Evolutionary conservation across 2,797 vertebrate species (phyloP).

Genomic region (Lepilemur septentrionalis): DNA sequence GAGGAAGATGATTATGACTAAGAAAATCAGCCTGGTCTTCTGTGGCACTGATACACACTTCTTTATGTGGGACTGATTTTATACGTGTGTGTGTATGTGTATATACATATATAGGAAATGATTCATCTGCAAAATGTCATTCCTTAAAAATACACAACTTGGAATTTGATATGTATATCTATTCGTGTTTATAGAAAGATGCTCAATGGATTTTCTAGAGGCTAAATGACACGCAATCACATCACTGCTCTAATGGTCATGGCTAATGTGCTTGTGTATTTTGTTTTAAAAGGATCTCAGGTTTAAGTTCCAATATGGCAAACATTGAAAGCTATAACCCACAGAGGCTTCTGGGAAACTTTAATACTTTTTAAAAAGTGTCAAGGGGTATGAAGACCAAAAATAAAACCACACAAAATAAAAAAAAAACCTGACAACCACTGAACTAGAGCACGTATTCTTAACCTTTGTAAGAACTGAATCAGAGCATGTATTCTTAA

Average conservation of each 20-base stretch:
- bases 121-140: not conserved
- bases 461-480: not conserved
- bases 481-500: not conserved
- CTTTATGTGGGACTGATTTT: not conserved
- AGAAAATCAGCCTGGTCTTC: not conserved
- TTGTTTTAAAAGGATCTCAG: not conserved
- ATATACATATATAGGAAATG: not conserved
- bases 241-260: not conserved
- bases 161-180: not conserved
- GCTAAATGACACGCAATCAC: not conserved
- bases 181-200: not conserved
- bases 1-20: slow-evolving; percentile 79
- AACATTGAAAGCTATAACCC: not conserved
- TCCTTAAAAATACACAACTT: slow-evolving; percentile 20
- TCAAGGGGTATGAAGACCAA: not conserved
- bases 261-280: not conserved
- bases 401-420: not conserved
- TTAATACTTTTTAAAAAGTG: not conserved
- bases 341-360: not conserved
- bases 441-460: not conserved
- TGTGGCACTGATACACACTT: not conserved
- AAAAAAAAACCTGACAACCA: no score
- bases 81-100: not conserved
- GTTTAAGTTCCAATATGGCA: slow-evolving; percentile 10
- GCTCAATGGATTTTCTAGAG: not conserved